Base-by-base conservation (phyloP, 2,797 vertebrate genomes). In the Falco naumanni region DNA sequence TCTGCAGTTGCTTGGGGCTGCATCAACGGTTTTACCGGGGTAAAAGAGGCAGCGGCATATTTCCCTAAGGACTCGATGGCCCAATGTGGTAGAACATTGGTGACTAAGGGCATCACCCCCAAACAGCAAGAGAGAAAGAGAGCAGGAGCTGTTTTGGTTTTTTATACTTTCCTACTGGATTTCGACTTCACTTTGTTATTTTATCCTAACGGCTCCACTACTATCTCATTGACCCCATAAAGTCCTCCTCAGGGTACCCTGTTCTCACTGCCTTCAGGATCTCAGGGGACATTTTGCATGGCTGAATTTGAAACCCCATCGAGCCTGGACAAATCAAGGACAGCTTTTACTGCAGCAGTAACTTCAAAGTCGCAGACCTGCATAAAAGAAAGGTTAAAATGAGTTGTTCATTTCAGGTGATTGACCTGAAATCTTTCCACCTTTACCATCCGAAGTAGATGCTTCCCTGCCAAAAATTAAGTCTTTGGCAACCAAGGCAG, bases 401-500 rank as follows among this genome's bases (percentile, higher is more conserved):
- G 22, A 85, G 31, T 51, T 65, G 34, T 33, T 75, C 28, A 2
- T 91, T 92, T 85, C 90, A 89, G 61, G n/a, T 17, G 5, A 43
- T 59, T 79, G 57, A 65, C 72, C 50, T 41, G 65, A 91, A 93
- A 76, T 72, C 39, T 81, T 94, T 72, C 50, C 83, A 78, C 16
- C 39, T 94, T 76, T 81, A 34, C 50, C 79, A 60, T 26, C 48
- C 1, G 0, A n/a, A 69, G 31, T 45, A 16, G 78, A 75, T 64
- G 57, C 59, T 69, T 94, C 61, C 34, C 16, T 24, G 48, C 8
- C 53, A 61, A 81, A 94, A 83, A 47, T 61, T 5, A 70, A 86
- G 90, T 94, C 90, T 94, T 96, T 86, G 89, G 92, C 65, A 93
- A 60, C 25, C 66, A 64, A 75, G 25, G 56, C 63, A 71, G 76